Evolutionary conservation across 2,797 vertebrate species (phyloP).

Genomic region (Hozukius guyotensis): DNA sequence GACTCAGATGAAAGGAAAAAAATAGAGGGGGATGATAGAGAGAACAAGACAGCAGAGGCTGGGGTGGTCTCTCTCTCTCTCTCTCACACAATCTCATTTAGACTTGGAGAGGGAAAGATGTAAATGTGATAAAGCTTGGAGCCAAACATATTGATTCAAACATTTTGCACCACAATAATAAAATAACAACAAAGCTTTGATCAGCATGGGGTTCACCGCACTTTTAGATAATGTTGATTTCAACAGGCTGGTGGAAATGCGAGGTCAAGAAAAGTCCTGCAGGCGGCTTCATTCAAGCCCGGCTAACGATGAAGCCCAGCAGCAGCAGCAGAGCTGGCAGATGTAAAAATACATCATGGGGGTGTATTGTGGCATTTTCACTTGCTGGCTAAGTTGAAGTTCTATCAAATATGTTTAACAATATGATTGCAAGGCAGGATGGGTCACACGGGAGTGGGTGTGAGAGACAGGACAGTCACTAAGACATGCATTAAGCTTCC

Average conservation of each 20-base stretch:
- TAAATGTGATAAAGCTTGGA: constrained; percentile 47
- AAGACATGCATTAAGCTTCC: constrained; percentile 71
- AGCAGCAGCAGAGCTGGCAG: constrained; percentile 44
- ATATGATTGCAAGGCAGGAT: constrained; percentile 27
- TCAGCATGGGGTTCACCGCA: constrained; percentile 14
- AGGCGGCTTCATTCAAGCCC: constrained; percentile 44
- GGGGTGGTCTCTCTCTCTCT: constrained; percentile 65
- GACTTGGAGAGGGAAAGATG: constrained; percentile 34
- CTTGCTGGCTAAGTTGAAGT: constrained; percentile 45
- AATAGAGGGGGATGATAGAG: constrained; percentile 49
- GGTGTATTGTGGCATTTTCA: constrained; percentile 51
- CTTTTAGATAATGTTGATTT: constrained; percentile 46
- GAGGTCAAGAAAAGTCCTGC: constrained; percentile 64
- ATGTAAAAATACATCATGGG: constrained; percentile 60
- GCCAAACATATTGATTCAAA: constrained; percentile 58
- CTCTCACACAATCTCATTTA: constrained; percentile 23
- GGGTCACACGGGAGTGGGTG: constrained; percentile 58
- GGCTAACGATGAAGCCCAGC: constrained; percentile 50
- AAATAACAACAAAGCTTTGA: constrained; percentile 38
- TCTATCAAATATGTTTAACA: constrained; percentile 59
- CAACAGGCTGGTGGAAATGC: constrained; percentile 37
- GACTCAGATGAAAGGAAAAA: constrained; percentile 69
- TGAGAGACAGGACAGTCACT: constrained; percentile 75
- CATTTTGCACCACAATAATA: constrained; percentile 43
- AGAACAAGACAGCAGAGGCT: constrained; percentile 58